Percentiles rank a stretch among this genome's conserved stretches.
Evolutionary conservation across 2,797 vertebrate species (phyloP).

Genomic region (Gadopsis marmoratus): DNA sequence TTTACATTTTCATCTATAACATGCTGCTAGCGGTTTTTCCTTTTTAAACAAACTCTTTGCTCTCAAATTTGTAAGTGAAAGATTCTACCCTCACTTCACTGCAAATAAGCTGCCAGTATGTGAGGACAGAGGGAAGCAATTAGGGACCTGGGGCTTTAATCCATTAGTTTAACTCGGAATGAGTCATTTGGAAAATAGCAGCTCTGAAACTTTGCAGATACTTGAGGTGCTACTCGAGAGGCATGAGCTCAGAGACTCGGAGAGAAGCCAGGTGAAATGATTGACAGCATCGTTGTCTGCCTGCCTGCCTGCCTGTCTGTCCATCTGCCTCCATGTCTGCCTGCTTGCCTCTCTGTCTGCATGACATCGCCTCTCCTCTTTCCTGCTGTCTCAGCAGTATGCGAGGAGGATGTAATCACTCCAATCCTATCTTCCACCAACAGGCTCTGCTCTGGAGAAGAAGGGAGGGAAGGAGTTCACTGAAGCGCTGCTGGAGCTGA

Average conservation of each 20-base stretch:
- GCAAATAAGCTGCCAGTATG: constrained; percentile 24
- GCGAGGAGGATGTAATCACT: constrained; percentile 25
- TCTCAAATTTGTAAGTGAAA: constrained; percentile 22
- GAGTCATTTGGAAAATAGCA: constrained; percentile 57
- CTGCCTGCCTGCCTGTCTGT: constrained; percentile 17
- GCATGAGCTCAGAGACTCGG: constrained; percentile 34
- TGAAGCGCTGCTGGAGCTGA: constrained; percentile 93
- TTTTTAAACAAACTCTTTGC: neutral
- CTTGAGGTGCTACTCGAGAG: neutral
- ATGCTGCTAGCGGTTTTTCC: neutral
- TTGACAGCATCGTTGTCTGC: constrained; percentile 50
- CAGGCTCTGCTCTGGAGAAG: constrained; percentile 96
- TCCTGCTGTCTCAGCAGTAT: constrained; percentile 13
- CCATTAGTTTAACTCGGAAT: constrained; percentile 41
- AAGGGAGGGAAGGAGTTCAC: constrained; percentile 96
- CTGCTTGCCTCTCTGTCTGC: constrained; percentile 45
- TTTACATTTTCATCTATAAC: constrained; percentile 5
- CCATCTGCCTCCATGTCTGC: constrained; percentile 2
- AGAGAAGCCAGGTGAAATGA: constrained; percentile 49
- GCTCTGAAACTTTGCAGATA: constrained; percentile 14
- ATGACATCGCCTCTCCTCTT: constrained; percentile 37
- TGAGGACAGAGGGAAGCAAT: constrained; percentile 59
- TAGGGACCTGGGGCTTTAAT: constrained; percentile 34
- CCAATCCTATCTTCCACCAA: constrained; percentile 6
- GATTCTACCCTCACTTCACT: constrained; percentile 18